Base-by-base conservation (phyloP, 2,113 vertebrate genomes). In the Isurus oxyrinchus region DNA sequence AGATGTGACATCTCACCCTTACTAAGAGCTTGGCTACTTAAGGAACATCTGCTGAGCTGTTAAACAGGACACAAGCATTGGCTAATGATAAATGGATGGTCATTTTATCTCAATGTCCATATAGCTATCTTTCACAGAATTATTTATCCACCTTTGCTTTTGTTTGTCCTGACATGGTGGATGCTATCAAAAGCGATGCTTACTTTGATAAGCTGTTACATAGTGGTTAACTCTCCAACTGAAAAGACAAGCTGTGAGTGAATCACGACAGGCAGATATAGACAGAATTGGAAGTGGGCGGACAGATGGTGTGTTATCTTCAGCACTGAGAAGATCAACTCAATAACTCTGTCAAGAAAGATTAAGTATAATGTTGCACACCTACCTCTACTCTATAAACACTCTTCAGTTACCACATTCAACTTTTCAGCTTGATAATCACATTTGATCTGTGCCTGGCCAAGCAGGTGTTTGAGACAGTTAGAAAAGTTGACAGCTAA, bases 281-380 rank as follows among this genome's bases (percentile, higher is more conserved):
- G 53, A 95, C 44, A 95, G 66, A 95, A 72, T 95, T 49, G 67
- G 67, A 55, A 69, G 67, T 72, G 40, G 67, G 66, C 7, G 66
- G 66, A 53, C 66, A 95, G 67, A 76, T 72, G 94, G 44, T 72
- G 66, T 95, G 94, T 67, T 95, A 55, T 72, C 66, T 95, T 95
- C 94, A 55, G 44, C 67, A 35, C 63, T 55, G 49, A 35, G 66
- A 95, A 95, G 67, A 95, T 72, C 66, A 95, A 95, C 44, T 69
- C 66, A 95, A 95, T 72, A 95, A 95, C 94, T 76, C 94, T 72
- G 44, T 72, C 94, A 95, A 72, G 94, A 95, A 16, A 95, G 66
- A 69, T 76, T 72, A 95, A 55, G 25, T 72, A 95, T 69, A 72
- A 95, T 95, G 49, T 69, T 53, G 94, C 67, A 49, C 66, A 72